Evolutionary conservation across 2,113 vertebrate species (phyloP).

Genomic region (Mus spicilegus): DNA sequence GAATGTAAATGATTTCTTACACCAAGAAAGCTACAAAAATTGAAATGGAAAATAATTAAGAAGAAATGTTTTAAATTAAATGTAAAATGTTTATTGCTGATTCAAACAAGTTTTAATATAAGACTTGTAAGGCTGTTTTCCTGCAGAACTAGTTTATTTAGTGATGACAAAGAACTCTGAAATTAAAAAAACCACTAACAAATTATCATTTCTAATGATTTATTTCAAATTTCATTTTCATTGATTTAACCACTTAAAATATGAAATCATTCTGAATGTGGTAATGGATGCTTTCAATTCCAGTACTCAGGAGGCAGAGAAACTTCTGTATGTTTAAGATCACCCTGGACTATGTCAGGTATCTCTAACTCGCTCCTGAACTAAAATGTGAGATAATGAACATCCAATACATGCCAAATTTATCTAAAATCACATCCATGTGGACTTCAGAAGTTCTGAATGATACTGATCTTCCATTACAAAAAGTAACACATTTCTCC

Average conservation of each 20-base stretch:
- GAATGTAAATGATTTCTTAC: neutral
- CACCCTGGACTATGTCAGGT: neutral
- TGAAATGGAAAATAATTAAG: neutral
- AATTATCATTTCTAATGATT: neutral
- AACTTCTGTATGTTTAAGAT: neutral
- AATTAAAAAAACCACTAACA: neutral
- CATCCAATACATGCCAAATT: neutral
- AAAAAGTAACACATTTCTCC: neutral
- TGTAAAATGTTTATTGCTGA: neutral
- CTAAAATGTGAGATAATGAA: neutral
- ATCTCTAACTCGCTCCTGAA: neutral
- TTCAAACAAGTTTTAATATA: neutral
- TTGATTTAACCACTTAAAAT: neutral
- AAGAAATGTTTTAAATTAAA: neutral
- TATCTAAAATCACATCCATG: neutral
- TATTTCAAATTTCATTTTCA: neutral
- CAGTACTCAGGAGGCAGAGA: neutral
- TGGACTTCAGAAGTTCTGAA: neutral
- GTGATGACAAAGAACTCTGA: neutral
- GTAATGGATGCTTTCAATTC: neutral
- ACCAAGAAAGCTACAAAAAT: neutral
- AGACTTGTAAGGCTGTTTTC: neutral
- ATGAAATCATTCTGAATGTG: neutral
- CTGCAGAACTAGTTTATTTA: neutral
- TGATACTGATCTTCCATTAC: neutral